Base-by-base conservation (phyloP, 2,888 invertebrate species). In the Orthosia gracilis region DNA sequence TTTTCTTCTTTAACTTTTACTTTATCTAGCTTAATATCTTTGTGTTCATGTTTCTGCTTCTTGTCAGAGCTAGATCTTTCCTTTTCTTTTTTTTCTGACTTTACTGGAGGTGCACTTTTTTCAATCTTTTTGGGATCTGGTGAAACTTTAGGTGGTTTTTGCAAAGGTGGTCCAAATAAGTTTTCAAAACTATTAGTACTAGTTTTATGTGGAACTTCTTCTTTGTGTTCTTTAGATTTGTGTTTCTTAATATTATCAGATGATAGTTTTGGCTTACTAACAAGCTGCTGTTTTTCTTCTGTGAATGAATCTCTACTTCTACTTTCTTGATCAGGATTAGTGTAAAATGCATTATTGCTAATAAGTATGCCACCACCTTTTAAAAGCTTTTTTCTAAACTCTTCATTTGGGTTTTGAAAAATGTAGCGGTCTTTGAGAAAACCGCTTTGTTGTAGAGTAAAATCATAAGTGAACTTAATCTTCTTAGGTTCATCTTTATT, bases 401-500 rank as follows among this genome's bases (percentile, higher is more conserved):
- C 99, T 81, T 99, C 99, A 78, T 98, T 97, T 12, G 99, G 98
- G 89, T 98, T 98, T 89, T 97, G 97, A 92, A 99, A 99, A 66
- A 98, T 97, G 90, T 98, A 97, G 87, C 98, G 98, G 91, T 99
- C 99, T 89, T 97, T 97, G 76, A 98, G 97, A 75, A 97, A 97
- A 86, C 98, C 98, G 86, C 97, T 97, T 18, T 97, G 97, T 93
- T 98, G 98, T 76, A 99, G 96, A 89, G 97, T 97, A 83, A 99
- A 97, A 94, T 99, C 99, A 96, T 99, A 99, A 69, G 97, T 97
- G 92, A 98, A 98, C 87, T 97, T 97, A 89, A 98, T 98, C 90
- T 98, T 98, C 92, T 98, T 98, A 15, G 99, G 99, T 91, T 99
- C 99, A 93, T 98, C 98, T 92, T 98, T 98, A 93, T 98, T 99